Percentiles rank a stretch among this genome's conserved stretches.
phyloP scores from a whole-genome alignment of 2,797 vertebrate species.

The Tragopan temminckii region DNA sequence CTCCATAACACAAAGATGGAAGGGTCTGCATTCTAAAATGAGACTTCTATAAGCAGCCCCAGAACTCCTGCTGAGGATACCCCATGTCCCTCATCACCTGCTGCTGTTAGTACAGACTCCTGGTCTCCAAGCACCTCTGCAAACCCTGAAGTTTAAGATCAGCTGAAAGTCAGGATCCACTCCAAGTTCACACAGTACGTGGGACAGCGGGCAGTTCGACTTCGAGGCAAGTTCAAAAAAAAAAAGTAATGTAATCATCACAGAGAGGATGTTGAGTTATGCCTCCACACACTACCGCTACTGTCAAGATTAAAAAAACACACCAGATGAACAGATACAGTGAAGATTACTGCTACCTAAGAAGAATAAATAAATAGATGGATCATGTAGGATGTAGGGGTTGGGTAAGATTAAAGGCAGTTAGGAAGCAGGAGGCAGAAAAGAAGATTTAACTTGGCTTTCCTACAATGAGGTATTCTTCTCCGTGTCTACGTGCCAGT shows the following conservation, averaged over 20 bases:
- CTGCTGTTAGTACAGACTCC: background rate
- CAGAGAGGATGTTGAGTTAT: background rate
- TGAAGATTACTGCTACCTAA: background rate
- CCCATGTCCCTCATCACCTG: background rate
- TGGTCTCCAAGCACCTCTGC: background rate
- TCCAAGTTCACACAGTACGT: background rate
- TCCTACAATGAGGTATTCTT: constrained; percentile 43
- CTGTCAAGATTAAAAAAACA: background rate
- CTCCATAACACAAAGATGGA: background rate
- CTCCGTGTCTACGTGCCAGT: constrained; percentile 4
- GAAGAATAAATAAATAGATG: constrained; percentile 21
- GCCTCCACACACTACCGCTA: constrained; percentile 5
- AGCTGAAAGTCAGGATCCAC: background rate
- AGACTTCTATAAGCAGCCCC: background rate
- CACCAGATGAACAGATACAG: background rate
- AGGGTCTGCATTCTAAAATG: background rate
- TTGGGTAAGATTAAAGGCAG: background rate
- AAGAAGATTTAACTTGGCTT: constrained; percentile 42
- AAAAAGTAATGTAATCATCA: background rate
- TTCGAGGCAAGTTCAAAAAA: background rate
- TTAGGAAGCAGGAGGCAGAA: constrained; percentile 31
- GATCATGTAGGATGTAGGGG: background rate
- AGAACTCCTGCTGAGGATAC: background rate
- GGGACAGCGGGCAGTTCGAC: background rate
- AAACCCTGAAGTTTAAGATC: background rate